Percentiles rank a stretch among this genome's conserved stretches.
Conservation (phyloP, 2,888 invertebrate genomes). For the Macrophya alboannulata region DNA sequence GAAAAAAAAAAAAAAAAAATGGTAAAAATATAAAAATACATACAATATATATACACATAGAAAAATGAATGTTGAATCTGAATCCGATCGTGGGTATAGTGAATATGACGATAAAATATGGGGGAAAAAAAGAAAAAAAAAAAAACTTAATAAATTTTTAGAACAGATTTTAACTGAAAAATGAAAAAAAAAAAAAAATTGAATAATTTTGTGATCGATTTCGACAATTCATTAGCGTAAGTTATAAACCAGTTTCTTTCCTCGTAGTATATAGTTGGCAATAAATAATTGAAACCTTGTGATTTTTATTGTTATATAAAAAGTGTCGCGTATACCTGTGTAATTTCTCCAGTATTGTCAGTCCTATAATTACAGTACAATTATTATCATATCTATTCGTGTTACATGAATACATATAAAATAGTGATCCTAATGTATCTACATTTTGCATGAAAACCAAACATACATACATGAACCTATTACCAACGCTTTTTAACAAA, state of each 20-base stretch:
- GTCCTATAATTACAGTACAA: neutral
- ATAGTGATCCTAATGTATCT: conserved; percentile 12
- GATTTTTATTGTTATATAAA: conserved; percentile 31
- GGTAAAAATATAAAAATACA: conserved; percentile 12
- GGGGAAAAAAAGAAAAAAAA: conserved; percentile 2
- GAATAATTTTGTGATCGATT: conserved; percentile 33
- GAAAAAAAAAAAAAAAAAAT: neutral
- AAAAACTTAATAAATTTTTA: conserved; percentile 29
- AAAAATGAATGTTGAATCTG: conserved; percentile 51
- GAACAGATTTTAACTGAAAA: neutral
- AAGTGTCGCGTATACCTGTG: neutral
- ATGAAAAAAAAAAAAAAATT: neutral
- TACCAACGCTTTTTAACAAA: neutral
- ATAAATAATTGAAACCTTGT: conserved; percentile 44
- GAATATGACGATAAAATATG: conserved; percentile 9
- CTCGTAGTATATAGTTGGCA: conserved; percentile 23
- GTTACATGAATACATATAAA: conserved; percentile 37
- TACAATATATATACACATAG: conserved; percentile 30
- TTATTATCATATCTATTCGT: conserved; percentile 29
- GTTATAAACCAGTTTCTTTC: neutral
- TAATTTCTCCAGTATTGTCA: conserved; percentile 53
- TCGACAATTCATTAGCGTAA: conserved; percentile 50
- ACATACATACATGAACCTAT: neutral
- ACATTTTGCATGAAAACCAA: neutral
- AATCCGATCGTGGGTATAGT: conserved; percentile 20